Evolutionary conservation across 2,113 vertebrate genomes (phyloP), one percentile per base, ranked within the genome.

Genomic region (Ariopsis seemanni): DNA sequence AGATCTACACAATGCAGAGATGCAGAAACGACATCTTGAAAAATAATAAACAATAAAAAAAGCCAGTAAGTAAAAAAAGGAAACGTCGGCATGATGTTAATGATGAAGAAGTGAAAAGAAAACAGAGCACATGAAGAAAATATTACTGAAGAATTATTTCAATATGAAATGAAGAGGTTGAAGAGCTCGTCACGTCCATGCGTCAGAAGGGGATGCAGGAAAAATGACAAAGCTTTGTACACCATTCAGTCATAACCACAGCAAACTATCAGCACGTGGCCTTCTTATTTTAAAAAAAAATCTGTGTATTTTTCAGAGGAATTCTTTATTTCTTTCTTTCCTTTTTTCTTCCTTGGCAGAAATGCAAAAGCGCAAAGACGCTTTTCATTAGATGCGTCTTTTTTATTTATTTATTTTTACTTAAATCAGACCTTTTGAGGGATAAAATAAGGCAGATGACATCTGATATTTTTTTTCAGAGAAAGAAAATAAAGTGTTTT

Each of bases 181-280:
- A 53, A 79, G 77, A 57, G 52, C 53, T 57, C 77, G n/a, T 4
- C n/a, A 25, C 18, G 74, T 75, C 67, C 96, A 96, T 96, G 96
- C 96, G 95, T 96, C 96, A 95, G 95, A 82, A 67, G 14, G 62
- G 8, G 77, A 57, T 30, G 77, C 77, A n/a, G 53, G 9, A 17
- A 3, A 30, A 79, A 79, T 22, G 63, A 14, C 48, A 30, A 57
- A 5, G 69, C 27, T 58, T 72, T 58, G 53, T n/a, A 84, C 62
- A 74, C 53, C 20, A 22, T 82, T 20, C 63, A 89, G 12, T 65
- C 14, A 60, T 52, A 65, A 72, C 82, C 58, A 87, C 85, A 69
- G 63, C 18, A 63, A 81, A 85, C 57, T 52, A 5, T 42, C 42
- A 42, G 42, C 42, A 42, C 42, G 42, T 42, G 42, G 42, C 42